Evolutionary conservation across 2,888 invertebrate genomes (phyloP).

Genomic region (Stenotaenia linearis): DNA sequence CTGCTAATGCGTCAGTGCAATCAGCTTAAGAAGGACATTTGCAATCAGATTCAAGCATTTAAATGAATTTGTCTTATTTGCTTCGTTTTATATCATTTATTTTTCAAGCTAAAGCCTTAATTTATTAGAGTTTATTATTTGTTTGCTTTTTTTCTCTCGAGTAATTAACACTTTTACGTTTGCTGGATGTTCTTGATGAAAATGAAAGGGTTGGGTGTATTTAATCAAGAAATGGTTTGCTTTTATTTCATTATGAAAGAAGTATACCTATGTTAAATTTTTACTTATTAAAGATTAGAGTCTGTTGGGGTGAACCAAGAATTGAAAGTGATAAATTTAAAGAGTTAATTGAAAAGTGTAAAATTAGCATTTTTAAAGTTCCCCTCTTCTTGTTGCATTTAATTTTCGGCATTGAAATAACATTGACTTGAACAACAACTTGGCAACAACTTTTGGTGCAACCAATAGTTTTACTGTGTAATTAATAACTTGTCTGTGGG

Average conservation of each 20-base stretch:
- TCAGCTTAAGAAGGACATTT: conserved; percentile 17
- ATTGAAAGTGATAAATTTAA: not conserved
- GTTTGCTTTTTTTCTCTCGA: not conserved
- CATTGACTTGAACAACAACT: too few relatives aligned
- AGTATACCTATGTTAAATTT: not conserved
- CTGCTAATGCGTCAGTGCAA: conserved; percentile 3
- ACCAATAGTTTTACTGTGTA: too few relatives aligned
- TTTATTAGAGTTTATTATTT: not conserved
- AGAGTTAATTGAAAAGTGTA: too few relatives aligned
- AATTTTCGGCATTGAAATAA: too few relatives aligned
- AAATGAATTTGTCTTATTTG: not conserved
- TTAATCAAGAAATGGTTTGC: not conserved
- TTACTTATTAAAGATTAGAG: not conserved
- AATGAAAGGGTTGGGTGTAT: not conserved
- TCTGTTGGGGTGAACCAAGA: not conserved
- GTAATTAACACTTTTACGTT: not conserved
- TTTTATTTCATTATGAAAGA: not conserved
- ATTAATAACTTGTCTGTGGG: too few relatives aligned
- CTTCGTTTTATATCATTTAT: not conserved
- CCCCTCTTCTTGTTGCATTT: too few relatives aligned
- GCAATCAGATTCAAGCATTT: not conserved
- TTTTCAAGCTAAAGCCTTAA: not conserved
- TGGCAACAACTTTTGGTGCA: too few relatives aligned
- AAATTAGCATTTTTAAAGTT: too few relatives aligned
- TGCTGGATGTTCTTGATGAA: not conserved